Evolutionary conservation across 1,140 invertebrate species (phyloP).

Genomic region (Sesamia nonagrioides): DNA sequence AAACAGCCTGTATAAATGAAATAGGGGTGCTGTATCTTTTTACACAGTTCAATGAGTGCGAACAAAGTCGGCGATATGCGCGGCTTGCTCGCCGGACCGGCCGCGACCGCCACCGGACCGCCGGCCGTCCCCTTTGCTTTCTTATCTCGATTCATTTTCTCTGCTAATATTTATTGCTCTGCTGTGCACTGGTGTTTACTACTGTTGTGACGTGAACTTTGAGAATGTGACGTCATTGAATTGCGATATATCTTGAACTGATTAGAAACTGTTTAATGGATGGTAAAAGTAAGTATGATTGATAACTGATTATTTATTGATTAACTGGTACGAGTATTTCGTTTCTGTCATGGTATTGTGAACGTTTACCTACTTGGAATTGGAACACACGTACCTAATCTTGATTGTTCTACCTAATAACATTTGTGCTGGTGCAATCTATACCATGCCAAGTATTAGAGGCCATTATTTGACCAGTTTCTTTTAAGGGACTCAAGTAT

Average conservation of each 20-base stretch:
- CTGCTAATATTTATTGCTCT: slow-evolving; percentile 51
- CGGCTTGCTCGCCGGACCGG: slow-evolving; percentile 39
- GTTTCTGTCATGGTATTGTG: not conserved
- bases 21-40: slow-evolving; percentile 67
- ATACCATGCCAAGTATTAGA: not conserved
- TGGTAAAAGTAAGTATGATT: not conserved
- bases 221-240: not conserved
- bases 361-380: not conserved
- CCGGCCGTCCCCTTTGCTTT: slow-evolving; percentile 32
- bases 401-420: no score
- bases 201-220: not conserved
- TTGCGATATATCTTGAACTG: not conserved
- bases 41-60: slow-evolving; percentile 65
- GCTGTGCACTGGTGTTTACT: slow-evolving; percentile 18
- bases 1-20: slow-evolving; percentile 59
- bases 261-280: slow-evolving; percentile 2
- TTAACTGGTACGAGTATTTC: not conserved
- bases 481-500: not conserved
- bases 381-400: no score
- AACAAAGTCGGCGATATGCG: slow-evolving; percentile 61
- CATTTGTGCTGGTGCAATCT: not conserved
- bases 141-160: slow-evolving; percentile 55
- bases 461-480: not conserved
- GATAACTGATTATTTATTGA: no score
- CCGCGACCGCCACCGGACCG: slow-evolving; percentile 19